A percentile compares a stretch with the other conserved stretches of the same genome.
Conservation (phyloP, 2,113 vertebrate genomes). For the Desmodus rotundus region DNA sequence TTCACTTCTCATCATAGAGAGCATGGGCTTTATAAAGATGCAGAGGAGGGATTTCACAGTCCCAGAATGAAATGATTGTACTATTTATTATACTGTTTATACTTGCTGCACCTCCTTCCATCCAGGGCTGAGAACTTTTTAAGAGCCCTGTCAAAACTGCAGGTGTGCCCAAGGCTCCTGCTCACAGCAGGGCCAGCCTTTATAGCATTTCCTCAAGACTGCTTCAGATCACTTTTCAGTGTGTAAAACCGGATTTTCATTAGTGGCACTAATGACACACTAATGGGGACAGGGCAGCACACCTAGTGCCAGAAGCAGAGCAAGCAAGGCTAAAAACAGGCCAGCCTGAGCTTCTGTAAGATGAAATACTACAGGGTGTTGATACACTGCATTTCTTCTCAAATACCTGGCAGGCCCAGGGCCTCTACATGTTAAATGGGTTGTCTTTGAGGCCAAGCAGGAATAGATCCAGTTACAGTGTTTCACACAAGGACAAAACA, state of each 20-base stretch:
- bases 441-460: constrained; percentile 42
- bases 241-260: constrained; percentile 72
- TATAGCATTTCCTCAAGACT: constrained; percentile 61
- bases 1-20: background rate
- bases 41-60: background rate
- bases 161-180: constrained; percentile 63
- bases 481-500: constrained; percentile 50
- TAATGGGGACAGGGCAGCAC: constrained; percentile 50
- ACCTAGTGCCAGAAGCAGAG: constrained; percentile 22
- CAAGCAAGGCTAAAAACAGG: background rate
- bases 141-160: constrained; percentile 67
- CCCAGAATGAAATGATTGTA: constrained; percentile 21
- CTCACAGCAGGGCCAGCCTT: constrained; percentile 57
- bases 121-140: constrained; percentile 42
- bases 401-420: constrained; percentile 40
- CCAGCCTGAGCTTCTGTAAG: background rate
- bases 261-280: constrained; percentile 58
- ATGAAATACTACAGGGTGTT: background rate
- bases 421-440: constrained; percentile 41
- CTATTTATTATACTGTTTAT: constrained; percentile 52
- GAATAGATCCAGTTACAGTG: constrained; percentile 63
- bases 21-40: background rate
- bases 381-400: constrained; percentile 43
- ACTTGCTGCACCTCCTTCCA: background rate
- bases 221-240: constrained; percentile 69